Conservation (phyloP, 2,113 vertebrate species). For the Balaeniceps rex region DNA sequence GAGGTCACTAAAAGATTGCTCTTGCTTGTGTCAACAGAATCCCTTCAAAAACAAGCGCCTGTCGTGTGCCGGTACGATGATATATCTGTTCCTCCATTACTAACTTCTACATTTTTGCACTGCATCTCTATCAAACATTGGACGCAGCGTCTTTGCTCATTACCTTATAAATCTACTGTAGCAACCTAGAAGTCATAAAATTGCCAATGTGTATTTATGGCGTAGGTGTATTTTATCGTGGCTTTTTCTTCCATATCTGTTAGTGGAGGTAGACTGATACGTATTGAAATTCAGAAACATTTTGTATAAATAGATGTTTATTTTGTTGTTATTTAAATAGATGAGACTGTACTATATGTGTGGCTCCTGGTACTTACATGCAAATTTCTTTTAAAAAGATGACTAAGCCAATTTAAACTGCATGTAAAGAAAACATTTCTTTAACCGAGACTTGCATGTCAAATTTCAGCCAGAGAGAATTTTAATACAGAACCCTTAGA, state of each 20-base stretch:
- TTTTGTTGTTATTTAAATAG: slow-evolving; percentile 24
- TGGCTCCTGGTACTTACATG: background rate
- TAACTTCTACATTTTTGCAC: background rate
- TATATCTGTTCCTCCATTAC: background rate
- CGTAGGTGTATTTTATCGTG: background rate
- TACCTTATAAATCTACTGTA: slow-evolving; percentile 5
- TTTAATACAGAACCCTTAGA: slow-evolving; percentile 28
- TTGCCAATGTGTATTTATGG: slow-evolving; percentile 1
- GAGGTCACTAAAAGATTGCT: slow-evolving; percentile 12
- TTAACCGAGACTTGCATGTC: background rate
- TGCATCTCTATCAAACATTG: slow-evolving; percentile 3
- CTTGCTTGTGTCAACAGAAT: background rate
- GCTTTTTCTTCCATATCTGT: background rate
- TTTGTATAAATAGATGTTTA: slow-evolving; percentile 10
- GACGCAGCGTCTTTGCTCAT: slow-evolving; percentile 20
- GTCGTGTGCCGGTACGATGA: background rate
- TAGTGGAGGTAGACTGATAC: background rate
- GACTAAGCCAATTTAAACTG: slow-evolving; percentile 40
- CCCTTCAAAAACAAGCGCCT: background rate
- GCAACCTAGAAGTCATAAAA: slow-evolving; percentile 19
- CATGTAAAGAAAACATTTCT: slow-evolving; percentile 38
- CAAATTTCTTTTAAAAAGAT: slow-evolving; percentile 50
- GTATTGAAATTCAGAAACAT: background rate
- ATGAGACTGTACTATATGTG: background rate
- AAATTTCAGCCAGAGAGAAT: slow-evolving; percentile 43